Evolutionary conservation across 2,797 vertebrate genomes (phyloP), one percentile per base, ranked within the genome.

Genomic region (Phrynocephalus vlangalii): DNA sequence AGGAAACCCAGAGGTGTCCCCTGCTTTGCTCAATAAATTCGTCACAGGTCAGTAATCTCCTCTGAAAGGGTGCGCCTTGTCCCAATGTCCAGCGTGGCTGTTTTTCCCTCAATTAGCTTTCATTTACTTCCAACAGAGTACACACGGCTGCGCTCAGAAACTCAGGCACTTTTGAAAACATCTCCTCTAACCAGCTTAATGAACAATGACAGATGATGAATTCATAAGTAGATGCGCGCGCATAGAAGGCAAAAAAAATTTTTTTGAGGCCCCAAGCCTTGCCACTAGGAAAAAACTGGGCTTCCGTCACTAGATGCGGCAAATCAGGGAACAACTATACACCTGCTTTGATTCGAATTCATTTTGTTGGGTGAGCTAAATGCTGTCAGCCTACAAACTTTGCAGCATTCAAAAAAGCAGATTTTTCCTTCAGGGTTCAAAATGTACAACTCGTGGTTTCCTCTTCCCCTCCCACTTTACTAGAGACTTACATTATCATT

Each of bases 21-120:
- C 11, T 8, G 56, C 75, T 93, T 86, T 63, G 84, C 94, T 94
- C 93, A 91, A 91, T 91, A 95, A 94, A 94, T 93, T 93, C 92
- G 94, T 95, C 93, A 92, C 93, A 92, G 94, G 93, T 95, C 94
- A 94, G 86, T 93, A 90, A 90, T 88, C 94, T 91, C 93, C 91
- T 91, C 93, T 95, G 94, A 95, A 94, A 94, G 92, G 93, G 88
- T 84, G 93, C 87, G 72, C 93, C 92, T 91, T 63, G 89, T 89
- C 85, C 89, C 56, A 86, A 22, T 89, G 94, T 95, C 95, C 94
- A 87, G 90, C 0, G 20, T 90, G 92, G 92, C 90, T 95, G 44
- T 94, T 94, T 90, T 7, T 20, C 1, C 68, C 68, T 87, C 93
- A 95, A 95, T 95, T 93, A 95, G 91, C 88, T 81, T 91, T 89